A percentile compares a stretch with the other conserved stretches of the same genome.
phyloP scores from a whole-genome alignment of 2,797 vertebrate genomes.

The Spatula clypeata region DNA sequence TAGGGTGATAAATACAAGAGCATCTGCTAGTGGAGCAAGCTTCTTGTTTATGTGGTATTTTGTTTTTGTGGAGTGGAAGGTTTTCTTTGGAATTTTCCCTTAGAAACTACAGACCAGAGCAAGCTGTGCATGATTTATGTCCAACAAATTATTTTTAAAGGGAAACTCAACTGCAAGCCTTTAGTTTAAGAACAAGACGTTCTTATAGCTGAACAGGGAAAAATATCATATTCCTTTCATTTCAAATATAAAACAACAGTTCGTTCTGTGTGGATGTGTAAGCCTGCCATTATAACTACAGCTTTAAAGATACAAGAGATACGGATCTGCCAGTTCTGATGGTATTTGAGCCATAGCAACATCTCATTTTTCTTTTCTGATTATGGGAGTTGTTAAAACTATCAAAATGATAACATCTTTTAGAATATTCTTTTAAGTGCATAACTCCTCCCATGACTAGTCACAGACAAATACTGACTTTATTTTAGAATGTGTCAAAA shows the following conservation, averaged over 20 bases:
- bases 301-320: neutral
- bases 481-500: neutral
- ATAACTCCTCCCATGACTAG: neutral
- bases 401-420: neutral
- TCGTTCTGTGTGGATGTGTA: rapidly evolving
- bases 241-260: neutral
- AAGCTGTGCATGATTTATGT: neutral
- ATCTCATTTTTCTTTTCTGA: neutral
- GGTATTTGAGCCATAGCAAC: neutral
- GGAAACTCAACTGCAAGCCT: neutral
- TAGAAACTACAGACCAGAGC: neutral
- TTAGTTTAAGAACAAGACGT: neutral
- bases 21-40: rapidly evolving
- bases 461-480: neutral
- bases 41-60: neutral
- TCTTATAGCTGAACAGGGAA: neutral
- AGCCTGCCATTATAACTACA: neutral
- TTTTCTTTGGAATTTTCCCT: neutral
- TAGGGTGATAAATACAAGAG: neutral
- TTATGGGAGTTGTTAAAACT: neutral
- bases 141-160: neutral
- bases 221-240: neutral
- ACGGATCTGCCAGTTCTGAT: neutral
- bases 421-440: neutral
- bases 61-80: neutral